A percentile compares a stretch with the other conserved stretches of the same genome.
Evolutionary conservation across 30 jellyfish, hydroid and myxozoan genomes (phyloP).

Genomic region (Sanderia malayensis): DNA sequence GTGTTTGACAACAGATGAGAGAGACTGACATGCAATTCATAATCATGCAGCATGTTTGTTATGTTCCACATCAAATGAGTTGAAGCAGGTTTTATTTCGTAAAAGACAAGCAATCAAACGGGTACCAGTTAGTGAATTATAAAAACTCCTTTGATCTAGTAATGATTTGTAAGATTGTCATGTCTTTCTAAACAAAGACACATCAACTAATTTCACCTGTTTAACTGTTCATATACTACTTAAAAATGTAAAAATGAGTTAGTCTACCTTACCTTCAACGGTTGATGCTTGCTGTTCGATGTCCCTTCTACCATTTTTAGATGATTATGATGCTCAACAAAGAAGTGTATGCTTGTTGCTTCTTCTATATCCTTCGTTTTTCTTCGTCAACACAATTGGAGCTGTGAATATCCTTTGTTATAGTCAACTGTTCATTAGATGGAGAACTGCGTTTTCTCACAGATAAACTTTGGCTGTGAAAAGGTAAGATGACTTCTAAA

Average conservation of each 20-base stretch:
- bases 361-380: background rate
- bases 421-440: background rate
- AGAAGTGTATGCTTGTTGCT: background rate
- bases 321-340: background rate
- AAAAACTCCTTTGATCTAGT: constrained; percentile 68
- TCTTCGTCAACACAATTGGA: background rate
- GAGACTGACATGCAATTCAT: too few relatives aligned
- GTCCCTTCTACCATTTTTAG: background rate
- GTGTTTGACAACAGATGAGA: too few relatives aligned
- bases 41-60: too few relatives aligned
- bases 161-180: constrained; percentile 35
- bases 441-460: background rate
- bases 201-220: constrained; percentile 50
- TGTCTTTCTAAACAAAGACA: constrained; percentile 48
- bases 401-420: background rate
- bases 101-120: constrained; percentile 60
- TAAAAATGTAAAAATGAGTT: background rate
- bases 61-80: constrained; percentile 41
- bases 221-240: constrained; percentile 55
- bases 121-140: constrained; percentile 63
- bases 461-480: background rate
- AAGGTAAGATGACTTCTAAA: background rate
- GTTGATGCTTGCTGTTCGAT: background rate
- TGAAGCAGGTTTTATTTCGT: constrained; percentile 30
- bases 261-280: background rate